Base-by-base conservation (phyloP, 2,888 invertebrate genomes). In the Cyaniris semiargus region DNA sequence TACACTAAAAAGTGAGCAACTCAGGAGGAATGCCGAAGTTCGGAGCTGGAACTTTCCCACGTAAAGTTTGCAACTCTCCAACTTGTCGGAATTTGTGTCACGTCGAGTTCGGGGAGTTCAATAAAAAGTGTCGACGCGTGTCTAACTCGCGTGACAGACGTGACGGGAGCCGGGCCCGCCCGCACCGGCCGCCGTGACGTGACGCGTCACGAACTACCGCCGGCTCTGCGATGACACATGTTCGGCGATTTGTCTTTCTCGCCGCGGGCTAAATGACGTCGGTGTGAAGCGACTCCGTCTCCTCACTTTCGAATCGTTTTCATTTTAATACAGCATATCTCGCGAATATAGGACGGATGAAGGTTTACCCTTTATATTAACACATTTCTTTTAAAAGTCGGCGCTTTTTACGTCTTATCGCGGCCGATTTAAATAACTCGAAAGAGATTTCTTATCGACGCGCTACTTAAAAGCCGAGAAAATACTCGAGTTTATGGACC, bases 401-500 rank as follows among this genome's bases (percentile, higher is more conserved):
- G 18, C 66, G 38, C 71, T 38, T 70, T 70, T 70, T 10, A 71
- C 4, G 7, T 8, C 38, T n/a, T 21, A 38, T 38, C n/a, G 21
- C 38, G 8, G 38, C 10, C 38, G 10, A 71, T 34, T 38, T 38
- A 71, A 71, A 38, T 71, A 71, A 71, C 70, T 70, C 21, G 27
- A 74, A 74, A 27, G 53, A 74, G 44, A 74, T 48, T 48, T 74
- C 44, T 74, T 74, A 74, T 74, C 74, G 48, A 27, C 74, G 27
- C 6, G 18, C 5, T 21, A 76, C 34, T 71, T 72, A 72, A 53
- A 76, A 71, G 34, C 44, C 76, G 23, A 38, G 34, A 78, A 76
- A 80, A 75, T 71, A 66, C 70, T 58, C 78, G 34, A 56, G 75
- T 74, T 56, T 76, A 56, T 76, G 53, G 56, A 56, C 34, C 38